Evolutionary conservation across 2,888 invertebrate species (phyloP), one percentile per base, ranked within the genome.

Genomic region (Drosophila koepferae): DNA sequence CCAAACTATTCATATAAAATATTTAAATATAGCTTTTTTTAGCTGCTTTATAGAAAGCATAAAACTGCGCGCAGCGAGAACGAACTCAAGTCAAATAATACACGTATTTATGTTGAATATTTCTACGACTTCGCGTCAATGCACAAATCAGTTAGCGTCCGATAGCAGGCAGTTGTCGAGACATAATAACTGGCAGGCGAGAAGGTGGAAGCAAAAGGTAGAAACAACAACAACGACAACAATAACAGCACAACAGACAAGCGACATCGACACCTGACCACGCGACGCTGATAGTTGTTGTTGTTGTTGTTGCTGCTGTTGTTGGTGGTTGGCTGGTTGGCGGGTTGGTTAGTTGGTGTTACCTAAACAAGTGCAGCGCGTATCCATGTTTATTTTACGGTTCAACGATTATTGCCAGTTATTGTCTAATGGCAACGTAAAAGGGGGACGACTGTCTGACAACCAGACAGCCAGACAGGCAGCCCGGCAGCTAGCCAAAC

Each of bases 321-420:
- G 51, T 34, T 51, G 34, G 62, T 56, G 60, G 61, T 51, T 16
- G 63, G 62, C 56, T 68, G 67, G 69, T 48, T 43, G 60, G 63
- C 49, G 34, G 54, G 75, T 68, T 63, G 62, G 60, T 55, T 48
- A 59, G 59, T 68, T 74, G 61, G 56, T 68, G 72, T 82, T 86
- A 74, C 84, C 90, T 77, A 89, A 90, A 86, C 89, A 90, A 87
- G 89, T 89, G 90, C 86, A 89, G 67, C 75, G 82, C 80, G 90
- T 87, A 89, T 89, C 82, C 90, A 89, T 87, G 87, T 87, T 90
- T 87, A 87, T 90, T 87, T 87, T 89, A 87, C 90, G 90, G 87
- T 87, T 87, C 90, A 87, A 89, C 90, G 87, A 89, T 89, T 90
- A 90, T 89, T 90, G 87, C 87, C 89, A 90, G 90, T 89, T 90